Evolutionary conservation across 37 sponge, comb jelly and placozoan genomes (phyloP).

Genomic region (Ephydatia muelleri): DNA sequence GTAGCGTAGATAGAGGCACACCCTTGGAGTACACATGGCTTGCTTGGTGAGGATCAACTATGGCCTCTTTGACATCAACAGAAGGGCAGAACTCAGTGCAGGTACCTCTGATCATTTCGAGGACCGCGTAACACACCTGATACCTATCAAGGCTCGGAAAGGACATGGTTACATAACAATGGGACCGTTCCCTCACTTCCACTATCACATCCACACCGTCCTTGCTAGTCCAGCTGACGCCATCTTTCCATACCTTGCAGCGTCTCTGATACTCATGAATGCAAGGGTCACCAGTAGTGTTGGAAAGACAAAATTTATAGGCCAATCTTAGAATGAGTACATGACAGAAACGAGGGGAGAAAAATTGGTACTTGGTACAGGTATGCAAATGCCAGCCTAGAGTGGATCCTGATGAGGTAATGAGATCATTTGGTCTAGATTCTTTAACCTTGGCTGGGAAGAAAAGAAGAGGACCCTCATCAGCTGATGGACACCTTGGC

Average conservation of each 20-base stretch:
- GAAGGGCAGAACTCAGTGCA: too few species aligned
- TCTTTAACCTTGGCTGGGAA: conserved; percentile 17
- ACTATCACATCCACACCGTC: conserved; percentile 22
- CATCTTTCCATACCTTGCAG: conserved; percentile 32
- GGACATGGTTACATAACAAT: conserved; percentile 5
- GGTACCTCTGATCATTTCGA: too few species aligned
- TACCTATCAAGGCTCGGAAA: background rate
- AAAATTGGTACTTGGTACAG: background rate
- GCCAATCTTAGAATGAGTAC: conserved; percentile 29
- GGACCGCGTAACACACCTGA: too few species aligned
- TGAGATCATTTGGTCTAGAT: too few species aligned
- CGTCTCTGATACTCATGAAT: background rate
- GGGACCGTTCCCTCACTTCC: conserved; percentile 12
- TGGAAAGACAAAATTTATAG: conserved; percentile 17
- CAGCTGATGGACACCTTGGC: background rate
- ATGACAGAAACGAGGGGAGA: conserved; percentile 32
- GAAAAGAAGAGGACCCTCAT: conserved; percentile 11
- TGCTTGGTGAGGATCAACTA: too few species aligned
- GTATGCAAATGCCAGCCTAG: too few species aligned
- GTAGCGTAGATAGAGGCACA: too few species aligned
- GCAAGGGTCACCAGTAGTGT: background rate
- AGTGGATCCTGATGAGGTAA: too few species aligned
- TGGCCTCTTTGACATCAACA: too few species aligned
- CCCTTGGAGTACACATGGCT: too few species aligned
- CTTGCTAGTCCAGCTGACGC: conserved; percentile 14